phyloP scores from a whole-genome alignment of 1,140 invertebrate genomes.

The Trichoplusia ni region DNA sequence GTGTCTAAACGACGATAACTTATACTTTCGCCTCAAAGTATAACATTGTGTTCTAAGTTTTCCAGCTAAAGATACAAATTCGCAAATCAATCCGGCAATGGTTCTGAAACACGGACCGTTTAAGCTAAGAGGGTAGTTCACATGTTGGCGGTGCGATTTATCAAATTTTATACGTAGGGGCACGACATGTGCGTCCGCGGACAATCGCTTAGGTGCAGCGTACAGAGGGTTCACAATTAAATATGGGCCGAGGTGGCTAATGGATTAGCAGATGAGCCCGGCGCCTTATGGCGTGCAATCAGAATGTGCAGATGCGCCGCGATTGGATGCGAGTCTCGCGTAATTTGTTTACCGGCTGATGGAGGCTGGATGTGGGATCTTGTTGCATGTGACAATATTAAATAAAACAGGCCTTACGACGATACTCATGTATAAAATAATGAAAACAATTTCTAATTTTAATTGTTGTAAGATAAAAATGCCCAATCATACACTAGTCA shows the following conservation, averaged over 20 bases:
- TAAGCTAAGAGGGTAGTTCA: constrained; percentile 79
- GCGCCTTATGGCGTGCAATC: constrained; percentile 70
- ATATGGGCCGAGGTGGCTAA: constrained; percentile 75
- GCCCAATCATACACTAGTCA: too few species aligned
- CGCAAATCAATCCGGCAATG: constrained; percentile 11
- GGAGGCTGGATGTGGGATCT: constrained; percentile 12
- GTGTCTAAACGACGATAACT: constrained; percentile 61
- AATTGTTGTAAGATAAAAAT: too few species aligned
- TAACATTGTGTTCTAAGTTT: constrained; percentile 31
- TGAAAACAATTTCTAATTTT: too few species aligned
- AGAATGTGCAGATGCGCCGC: constrained; percentile 65
- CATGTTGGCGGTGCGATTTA: constrained; percentile 78
- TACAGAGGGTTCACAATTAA: constrained; percentile 60
- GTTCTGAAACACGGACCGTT: constrained; percentile 59
- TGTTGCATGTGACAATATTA: too few species aligned
- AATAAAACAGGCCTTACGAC: too few species aligned
- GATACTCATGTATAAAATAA: too few species aligned
- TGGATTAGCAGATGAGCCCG: constrained; percentile 74
- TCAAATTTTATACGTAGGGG: constrained; percentile 77
- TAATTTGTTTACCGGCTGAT: constrained; percentile 29
- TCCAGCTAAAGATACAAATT: constrained; percentile 32
- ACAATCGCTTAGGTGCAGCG: constrained; percentile 60
- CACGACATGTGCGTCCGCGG: constrained; percentile 74
- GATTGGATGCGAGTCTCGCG: constrained; percentile 44
- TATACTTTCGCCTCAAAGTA: constrained; percentile 28